Evolutionary conservation across 2,113 vertebrate genomes (phyloP).

Genomic region (Entelurus aequoreus): DNA sequence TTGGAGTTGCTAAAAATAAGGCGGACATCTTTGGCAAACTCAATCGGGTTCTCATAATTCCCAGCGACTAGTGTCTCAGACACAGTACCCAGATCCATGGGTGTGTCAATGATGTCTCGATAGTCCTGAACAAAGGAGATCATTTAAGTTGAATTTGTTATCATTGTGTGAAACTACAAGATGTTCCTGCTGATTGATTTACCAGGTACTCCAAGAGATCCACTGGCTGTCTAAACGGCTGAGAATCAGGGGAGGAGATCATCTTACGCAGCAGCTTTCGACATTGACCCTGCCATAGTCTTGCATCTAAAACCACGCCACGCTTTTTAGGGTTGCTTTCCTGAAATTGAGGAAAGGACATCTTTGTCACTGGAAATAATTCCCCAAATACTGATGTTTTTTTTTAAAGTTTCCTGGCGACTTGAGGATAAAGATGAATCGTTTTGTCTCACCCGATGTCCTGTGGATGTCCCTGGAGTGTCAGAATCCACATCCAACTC

Average conservation of each 20-base stretch:
- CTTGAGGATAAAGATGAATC: background rate
- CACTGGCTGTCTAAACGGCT: slow-evolving; percentile 86
- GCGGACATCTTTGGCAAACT: slow-evolving; percentile 92
- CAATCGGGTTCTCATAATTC: slow-evolving; percentile 90
- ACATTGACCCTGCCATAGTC: slow-evolving; percentile 83
- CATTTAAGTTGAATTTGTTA: background rate
- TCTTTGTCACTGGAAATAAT: background rate
- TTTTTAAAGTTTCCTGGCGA: background rate
- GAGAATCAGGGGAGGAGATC: slow-evolving; percentile 83
- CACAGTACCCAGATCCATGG: slow-evolving; percentile 94
- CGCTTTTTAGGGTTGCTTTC: slow-evolving; percentile 50
- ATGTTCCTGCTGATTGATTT: slow-evolving; percentile 22
- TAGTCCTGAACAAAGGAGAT: slow-evolving; percentile 77
- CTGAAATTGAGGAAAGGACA: slow-evolving; percentile 26
- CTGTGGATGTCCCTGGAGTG: slow-evolving; percentile 89
- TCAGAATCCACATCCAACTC: slow-evolving; percentile 90
- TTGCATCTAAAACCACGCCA: slow-evolving; percentile 67
- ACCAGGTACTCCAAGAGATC: slow-evolving; percentile 88
- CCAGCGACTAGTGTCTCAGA: slow-evolving; percentile 84
- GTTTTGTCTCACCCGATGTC: slow-evolving; percentile 74
- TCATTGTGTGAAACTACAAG: background rate
- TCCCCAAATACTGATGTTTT: background rate
- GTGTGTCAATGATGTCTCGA: slow-evolving; percentile 87
- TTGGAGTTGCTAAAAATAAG: slow-evolving; percentile 98
- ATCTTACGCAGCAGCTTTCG: slow-evolving; percentile 84